A percentile compares a stretch with the other conserved stretches of the same genome.
Evolutionary conservation across 2,888 invertebrate species (phyloP).

Genomic region (Neoascia interrupta): DNA sequence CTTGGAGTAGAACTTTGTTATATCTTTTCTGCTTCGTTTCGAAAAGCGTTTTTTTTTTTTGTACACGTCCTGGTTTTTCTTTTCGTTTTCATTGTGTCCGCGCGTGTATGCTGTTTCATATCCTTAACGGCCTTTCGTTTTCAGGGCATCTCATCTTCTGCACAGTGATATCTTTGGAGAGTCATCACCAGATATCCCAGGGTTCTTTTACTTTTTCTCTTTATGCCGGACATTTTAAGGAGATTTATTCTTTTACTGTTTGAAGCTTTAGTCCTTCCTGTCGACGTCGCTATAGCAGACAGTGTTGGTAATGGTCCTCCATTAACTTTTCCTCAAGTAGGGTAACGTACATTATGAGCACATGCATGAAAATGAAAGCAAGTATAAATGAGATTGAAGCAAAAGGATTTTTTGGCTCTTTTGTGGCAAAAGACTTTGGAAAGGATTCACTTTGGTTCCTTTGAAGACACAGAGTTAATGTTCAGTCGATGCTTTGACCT

Average conservation of each 20-base stretch:
- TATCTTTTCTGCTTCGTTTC: too few species aligned
- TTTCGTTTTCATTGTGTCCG: slow-evolving; percentile 12
- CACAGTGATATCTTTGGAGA: slow-evolving; percentile 8
- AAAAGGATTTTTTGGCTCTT: not conserved
- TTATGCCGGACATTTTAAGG: too few species aligned
- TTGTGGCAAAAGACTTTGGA: not conserved
- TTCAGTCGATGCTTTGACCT: too few species aligned
- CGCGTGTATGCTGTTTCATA: slow-evolving; percentile 28
- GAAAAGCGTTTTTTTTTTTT: not conserved
- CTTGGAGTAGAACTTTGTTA: slow-evolving; percentile 15
- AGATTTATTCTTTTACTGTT: too few species aligned
- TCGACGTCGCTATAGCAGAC: slow-evolving; percentile 32
- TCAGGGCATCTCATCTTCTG: too few species aligned
- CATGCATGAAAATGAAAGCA: slow-evolving; percentile 34
- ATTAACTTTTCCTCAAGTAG: slow-evolving; percentile 36
- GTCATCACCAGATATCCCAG: not conserved
- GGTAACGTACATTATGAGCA: slow-evolving; percentile 16
- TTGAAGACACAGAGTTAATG: too few species aligned
- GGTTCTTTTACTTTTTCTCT: not conserved
- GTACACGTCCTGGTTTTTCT: too few species aligned
- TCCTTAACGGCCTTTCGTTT: slow-evolving; percentile 5
- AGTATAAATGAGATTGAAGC: slow-evolving; percentile 4
- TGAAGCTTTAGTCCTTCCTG: slow-evolving; percentile 4
- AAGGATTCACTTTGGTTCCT: too few species aligned
- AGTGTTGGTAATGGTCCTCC: slow-evolving; percentile 28